These are phyloP conservation scores for Anastrepha ludens DNA, from an alignment of 1,140 invertebrate species.

Conservation along the genomic window DNA sequence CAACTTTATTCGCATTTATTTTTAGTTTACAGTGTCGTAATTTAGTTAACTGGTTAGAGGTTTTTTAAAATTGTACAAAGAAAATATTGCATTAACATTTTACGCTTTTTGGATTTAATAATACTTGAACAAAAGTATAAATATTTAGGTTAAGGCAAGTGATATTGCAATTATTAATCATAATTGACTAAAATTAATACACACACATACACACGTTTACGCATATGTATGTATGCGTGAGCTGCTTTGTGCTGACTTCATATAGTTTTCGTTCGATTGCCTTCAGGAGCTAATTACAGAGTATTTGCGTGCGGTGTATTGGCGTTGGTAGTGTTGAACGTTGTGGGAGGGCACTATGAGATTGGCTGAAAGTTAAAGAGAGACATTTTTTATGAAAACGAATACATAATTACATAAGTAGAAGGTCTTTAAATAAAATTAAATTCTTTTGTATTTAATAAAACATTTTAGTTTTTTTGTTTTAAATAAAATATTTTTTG, in stretches of 20 bases:
- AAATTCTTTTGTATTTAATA: not conserved
- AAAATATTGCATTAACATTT: not conserved
- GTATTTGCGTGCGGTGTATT: constrained; percentile 72
- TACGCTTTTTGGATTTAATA: constrained; percentile 34
- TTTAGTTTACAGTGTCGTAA: constrained; percentile 9
- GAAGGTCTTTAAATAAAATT: no score
- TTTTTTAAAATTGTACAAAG: not conserved
- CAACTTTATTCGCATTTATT: constrained; percentile 22
- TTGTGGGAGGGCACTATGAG: constrained; percentile 72
- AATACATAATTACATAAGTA: no score
- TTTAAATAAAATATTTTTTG: not conserved
- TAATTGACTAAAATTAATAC: constrained; percentile 32
- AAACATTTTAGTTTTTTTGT: not conserved
- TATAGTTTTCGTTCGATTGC: not conserved
- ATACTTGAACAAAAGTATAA: constrained; percentile 51
- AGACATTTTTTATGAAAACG: not conserved
- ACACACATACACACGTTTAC: not conserved
- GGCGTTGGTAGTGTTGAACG: constrained; percentile 73
- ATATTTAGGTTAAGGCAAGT: constrained; percentile 42
- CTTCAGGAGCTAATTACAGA: constrained; percentile 70
- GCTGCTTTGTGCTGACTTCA: not conserved
- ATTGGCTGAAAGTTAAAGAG: constrained; percentile 62
- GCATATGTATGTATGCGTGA: not conserved
- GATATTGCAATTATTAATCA: constrained; percentile 48
- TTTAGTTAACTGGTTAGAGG: not conserved